These are phyloP conservation scores for Zaprionus tsacasi DNA, from an alignment of 1,140 invertebrate species.

Conservation along the genomic window DNA sequence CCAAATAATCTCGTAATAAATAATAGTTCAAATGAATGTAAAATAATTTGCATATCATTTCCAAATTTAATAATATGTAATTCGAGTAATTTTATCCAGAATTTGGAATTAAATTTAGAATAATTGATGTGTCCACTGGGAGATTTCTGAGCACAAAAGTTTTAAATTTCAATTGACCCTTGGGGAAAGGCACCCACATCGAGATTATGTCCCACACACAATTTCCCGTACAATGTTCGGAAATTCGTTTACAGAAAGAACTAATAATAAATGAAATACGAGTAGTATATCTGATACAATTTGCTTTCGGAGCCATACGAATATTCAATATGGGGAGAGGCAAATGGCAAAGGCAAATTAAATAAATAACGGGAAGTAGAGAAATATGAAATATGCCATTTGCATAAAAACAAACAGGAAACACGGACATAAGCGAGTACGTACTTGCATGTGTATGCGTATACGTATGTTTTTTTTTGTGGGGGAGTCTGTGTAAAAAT, in stretches of 20 bases:
- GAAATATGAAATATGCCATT: constrained; percentile 43
- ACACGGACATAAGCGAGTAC: background rate
- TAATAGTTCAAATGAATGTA: background rate
- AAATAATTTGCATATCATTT: background rate
- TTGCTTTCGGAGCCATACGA: background rate
- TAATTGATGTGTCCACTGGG: background rate
- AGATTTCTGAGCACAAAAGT: background rate
- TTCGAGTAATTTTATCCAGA: background rate
- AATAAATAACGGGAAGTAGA: constrained; percentile 23
- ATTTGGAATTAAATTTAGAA: background rate
- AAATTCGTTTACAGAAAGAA: background rate
- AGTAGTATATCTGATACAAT: constrained; percentile 5
- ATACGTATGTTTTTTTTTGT: background rate
- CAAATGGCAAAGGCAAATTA: constrained; percentile 14
- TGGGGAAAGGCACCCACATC: background rate
- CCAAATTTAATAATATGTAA: background rate
- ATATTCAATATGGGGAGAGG: constrained; percentile 15
- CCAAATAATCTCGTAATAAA: background rate
- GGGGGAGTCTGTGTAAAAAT: constrained; percentile 16
- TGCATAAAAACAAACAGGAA: constrained; percentile 60
- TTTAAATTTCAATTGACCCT: constrained; percentile 12
- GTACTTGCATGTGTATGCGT: background rate
- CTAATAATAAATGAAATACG: constrained; percentile 5
- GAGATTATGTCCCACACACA: background rate
- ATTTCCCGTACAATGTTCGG: background rate